These are phyloP conservation scores for Choristoneura rosaceana DNA, from an alignment of 2,888 invertebrate genomes.

Conservation along the genomic window DNA sequence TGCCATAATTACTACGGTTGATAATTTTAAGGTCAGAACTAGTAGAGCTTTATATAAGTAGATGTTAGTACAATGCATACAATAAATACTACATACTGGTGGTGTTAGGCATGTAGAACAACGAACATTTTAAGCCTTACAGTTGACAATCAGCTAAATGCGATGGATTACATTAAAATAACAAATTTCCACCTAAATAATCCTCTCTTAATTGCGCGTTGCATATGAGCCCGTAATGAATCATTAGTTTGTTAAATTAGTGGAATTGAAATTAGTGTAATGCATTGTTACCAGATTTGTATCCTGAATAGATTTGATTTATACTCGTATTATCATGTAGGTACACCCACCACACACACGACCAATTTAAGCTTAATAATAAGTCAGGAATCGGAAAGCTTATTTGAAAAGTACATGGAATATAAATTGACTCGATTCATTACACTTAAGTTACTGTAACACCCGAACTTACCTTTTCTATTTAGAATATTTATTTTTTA, in stretches of 20 bases:
- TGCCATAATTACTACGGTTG: too few relatives aligned
- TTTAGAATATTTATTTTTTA: too few relatives aligned
- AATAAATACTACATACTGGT: too few relatives aligned
- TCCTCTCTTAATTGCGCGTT: background rate
- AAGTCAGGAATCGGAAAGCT: background rate
- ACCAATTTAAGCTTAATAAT: constrained; percentile 46
- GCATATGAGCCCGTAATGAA: background rate
- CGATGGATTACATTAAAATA: background rate
- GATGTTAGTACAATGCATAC: too few relatives aligned
- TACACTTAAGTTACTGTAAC: too few relatives aligned
- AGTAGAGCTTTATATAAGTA: too few relatives aligned
- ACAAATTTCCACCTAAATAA: constrained; percentile 2
- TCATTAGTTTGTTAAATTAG: background rate
- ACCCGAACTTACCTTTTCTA: too few relatives aligned
- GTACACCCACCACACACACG: background rate
- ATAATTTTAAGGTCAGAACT: too few relatives aligned
- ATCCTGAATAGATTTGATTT: background rate
- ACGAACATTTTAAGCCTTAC: too few relatives aligned
- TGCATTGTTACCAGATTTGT: background rate
- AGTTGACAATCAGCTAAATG: background rate
- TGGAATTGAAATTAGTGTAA: background rate
- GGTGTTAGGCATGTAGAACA: too few relatives aligned
- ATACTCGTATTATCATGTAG: too few relatives aligned
- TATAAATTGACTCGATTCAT: background rate
- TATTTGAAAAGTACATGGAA: background rate